phyloP scores from a whole-genome alignment of 2,113 vertebrate species.

The Apteryx owenii region DNA sequence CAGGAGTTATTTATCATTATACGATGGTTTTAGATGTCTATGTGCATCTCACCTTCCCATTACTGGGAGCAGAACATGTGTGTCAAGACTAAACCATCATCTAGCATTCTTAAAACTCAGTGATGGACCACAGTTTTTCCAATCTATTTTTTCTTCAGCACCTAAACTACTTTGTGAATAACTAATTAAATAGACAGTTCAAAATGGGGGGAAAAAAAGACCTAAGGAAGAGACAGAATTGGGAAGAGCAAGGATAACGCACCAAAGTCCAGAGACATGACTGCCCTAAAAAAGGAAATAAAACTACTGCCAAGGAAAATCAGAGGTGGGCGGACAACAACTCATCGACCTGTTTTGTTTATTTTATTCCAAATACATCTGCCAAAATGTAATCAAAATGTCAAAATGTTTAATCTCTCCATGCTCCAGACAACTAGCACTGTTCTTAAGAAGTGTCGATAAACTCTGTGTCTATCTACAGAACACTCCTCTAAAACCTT shows the following conservation, averaged over 20 bases:
- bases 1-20: neutral
- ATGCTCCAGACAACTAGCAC: neutral
- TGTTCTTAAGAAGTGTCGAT: neutral
- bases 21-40: neutral
- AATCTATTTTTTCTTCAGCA: neutral
- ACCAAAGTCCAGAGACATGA: neutral
- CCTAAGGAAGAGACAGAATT: neutral
- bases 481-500: neutral
- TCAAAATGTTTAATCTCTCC: neutral
- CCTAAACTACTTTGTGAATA: neutral
- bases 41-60: neutral
- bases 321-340: neutral
- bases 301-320: neutral
- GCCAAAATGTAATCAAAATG: neutral
- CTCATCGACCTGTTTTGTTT: neutral
- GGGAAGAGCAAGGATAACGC: neutral
- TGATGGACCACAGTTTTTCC: too few relatives aligned
- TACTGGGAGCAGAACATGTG: neutral
- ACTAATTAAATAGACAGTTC: neutral
- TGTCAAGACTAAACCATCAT: accelerated
- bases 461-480: neutral
- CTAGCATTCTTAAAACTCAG: neutral
- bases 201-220: neutral
- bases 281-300: neutral
- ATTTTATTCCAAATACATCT: neutral